phyloP scores from a whole-genome alignment of 2,797 vertebrate species.

The Sciurus vulgaris region DNA sequence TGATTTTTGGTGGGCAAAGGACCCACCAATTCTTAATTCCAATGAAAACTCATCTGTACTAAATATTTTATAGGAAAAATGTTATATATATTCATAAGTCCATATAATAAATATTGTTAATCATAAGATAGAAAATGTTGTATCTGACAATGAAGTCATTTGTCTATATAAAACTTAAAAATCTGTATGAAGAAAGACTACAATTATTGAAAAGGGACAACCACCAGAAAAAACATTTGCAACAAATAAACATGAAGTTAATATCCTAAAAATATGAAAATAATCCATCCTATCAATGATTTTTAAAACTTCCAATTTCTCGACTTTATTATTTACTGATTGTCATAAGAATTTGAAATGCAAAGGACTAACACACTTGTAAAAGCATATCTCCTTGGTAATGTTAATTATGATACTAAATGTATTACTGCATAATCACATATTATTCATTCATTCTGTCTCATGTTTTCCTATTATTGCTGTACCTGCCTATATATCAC shows the following conservation, averaged over 20 bases:
- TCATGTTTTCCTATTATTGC: not conserved
- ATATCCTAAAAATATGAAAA: not conserved
- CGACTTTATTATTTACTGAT: not conserved
- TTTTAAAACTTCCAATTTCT: not conserved
- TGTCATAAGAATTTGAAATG: not conserved
- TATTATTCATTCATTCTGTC: not conserved
- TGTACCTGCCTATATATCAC: not conserved
- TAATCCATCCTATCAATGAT: not conserved
- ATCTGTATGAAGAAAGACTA: not conserved
- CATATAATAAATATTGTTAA: not conserved
- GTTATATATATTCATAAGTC: not conserved
- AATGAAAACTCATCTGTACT: not conserved
- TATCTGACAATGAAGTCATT: not conserved
- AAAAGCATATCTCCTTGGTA: not conserved
- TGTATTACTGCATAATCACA: not conserved
- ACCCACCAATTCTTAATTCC: not conserved
- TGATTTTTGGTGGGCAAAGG: not conserved
- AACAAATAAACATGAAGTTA: not conserved
- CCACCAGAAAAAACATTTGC: not conserved
- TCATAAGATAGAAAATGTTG: not conserved
- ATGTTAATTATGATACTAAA: not conserved
- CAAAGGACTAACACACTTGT: not conserved
- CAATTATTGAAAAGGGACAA: not conserved
- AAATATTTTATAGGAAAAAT: not conserved
- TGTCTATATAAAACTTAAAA: not conserved